Conservation (phyloP, 2,888 invertebrate genomes). For the Pammene aurita region DNA sequence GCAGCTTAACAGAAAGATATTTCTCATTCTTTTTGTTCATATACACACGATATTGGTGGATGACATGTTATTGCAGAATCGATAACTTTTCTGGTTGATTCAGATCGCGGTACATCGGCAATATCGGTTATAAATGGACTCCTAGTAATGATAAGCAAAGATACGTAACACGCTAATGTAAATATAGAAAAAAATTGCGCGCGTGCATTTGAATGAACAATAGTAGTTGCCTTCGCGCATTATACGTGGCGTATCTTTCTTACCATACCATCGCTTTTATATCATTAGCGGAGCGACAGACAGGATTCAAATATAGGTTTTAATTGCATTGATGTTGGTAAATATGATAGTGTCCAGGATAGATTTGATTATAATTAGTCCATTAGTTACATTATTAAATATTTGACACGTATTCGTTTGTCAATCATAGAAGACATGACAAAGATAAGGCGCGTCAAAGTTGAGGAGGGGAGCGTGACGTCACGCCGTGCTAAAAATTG, state of each 20-base stretch:
- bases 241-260: not conserved
- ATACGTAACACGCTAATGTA: not conserved
- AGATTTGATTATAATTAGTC: too few species aligned
- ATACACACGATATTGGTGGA: not conserved
- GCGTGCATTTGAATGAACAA: not conserved
- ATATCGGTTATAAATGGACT: not conserved
- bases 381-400: too few species aligned
- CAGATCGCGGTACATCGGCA: not conserved
- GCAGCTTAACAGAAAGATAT: too few species aligned
- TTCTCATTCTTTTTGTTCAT: too few species aligned
- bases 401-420: too few species aligned
- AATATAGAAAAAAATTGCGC: not conserved
- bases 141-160: not conserved
- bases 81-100: not conserved
- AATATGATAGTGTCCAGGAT: too few species aligned
- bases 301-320: not conserved
- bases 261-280: not conserved
- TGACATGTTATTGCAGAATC: not conserved
- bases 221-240: not conserved
- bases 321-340: not conserved
- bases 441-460: too few species aligned
- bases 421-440: too few species aligned
- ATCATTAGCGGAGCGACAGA: not conserved
- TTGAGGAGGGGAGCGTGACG: too few species aligned
- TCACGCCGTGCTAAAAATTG: too few species aligned